Conservation (phyloP, 2,888 invertebrate species). For the Torymus auratus region DNA sequence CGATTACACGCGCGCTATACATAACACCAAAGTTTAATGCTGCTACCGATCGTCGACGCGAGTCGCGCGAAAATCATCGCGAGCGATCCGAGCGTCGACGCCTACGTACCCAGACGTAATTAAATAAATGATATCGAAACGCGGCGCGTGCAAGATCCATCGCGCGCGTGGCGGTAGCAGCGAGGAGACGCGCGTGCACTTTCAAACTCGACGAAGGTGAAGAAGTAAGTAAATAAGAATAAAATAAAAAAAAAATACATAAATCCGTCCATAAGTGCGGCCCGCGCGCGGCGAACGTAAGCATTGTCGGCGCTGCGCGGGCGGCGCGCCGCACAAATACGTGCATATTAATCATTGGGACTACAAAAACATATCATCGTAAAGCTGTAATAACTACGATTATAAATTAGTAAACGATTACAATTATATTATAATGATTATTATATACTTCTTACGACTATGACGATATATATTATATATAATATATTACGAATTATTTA, state of each 20-base stretch:
- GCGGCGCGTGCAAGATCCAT: too few species aligned
- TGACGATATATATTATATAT: conserved; percentile 59
- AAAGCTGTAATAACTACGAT: conserved; percentile 70
- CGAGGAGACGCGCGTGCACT: conserved; percentile 14
- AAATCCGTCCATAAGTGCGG: conserved; percentile 70
- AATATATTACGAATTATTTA: conserved; percentile 60
- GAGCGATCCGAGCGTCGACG: background rate
- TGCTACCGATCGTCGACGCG: conserved; percentile 1
- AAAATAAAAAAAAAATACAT: conserved; percentile 54
- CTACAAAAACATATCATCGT: conserved; percentile 77
- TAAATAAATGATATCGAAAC: background rate
- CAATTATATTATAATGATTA: conserved; percentile 59
- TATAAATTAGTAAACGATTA: conserved; percentile 62
- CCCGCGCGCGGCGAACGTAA: conserved; percentile 62
- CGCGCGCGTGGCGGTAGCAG: too few species aligned
- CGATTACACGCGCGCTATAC: conserved; percentile 62
- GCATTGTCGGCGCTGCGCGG: conserved; percentile 51
- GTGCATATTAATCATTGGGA: conserved; percentile 77
- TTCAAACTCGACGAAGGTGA: conserved; percentile 43
- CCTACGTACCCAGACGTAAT: background rate
- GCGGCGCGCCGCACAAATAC: conserved; percentile 72
- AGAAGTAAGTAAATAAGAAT: conserved; percentile 33
- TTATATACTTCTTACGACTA: conserved; percentile 60
- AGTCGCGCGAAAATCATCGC: background rate
- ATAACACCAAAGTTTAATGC: conserved; percentile 7